phyloP scores from a whole-genome alignment of 2,888 invertebrate genomes.

The Microctonus aethiopoides region DNA sequence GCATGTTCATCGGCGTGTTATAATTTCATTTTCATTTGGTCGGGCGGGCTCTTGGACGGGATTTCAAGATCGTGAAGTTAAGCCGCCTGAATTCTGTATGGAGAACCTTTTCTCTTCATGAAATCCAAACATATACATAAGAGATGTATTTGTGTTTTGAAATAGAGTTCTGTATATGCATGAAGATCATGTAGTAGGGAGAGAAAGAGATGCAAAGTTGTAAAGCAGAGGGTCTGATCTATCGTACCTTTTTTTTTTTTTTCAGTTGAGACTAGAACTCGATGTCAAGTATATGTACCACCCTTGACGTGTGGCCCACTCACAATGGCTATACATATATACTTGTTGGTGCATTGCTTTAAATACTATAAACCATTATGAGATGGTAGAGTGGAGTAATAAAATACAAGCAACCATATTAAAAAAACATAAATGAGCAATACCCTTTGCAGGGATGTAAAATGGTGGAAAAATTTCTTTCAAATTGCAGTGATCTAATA shows the following conservation, averaged over 20 bases:
- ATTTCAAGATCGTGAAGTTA: slow-evolving; percentile 65
- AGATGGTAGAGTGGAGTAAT: neutral
- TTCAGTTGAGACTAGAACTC: slow-evolving; percentile 29
- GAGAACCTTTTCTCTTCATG: slow-evolving; percentile 37
- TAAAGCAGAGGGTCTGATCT: slow-evolving; percentile 20
- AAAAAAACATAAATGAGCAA: slow-evolving; percentile 19
- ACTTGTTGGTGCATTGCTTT: slow-evolving; percentile 49
- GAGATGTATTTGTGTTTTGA: slow-evolving; percentile 13
- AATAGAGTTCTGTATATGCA: slow-evolving; percentile 27
- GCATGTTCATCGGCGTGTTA: slow-evolving; percentile 66
- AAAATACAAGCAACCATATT: neutral
- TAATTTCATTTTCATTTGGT: slow-evolving; percentile 65
- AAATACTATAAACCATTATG: slow-evolving; percentile 26
- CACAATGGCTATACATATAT: slow-evolving; percentile 55
- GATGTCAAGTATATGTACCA: slow-evolving; percentile 59
- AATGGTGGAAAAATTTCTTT: too few species aligned
- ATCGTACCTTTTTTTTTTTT: slow-evolving; percentile 3
- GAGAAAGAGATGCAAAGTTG: slow-evolving; percentile 19
- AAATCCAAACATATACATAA: slow-evolving; percentile 15
- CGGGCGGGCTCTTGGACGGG: slow-evolving; percentile 53
- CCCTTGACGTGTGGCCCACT: slow-evolving; percentile 60
- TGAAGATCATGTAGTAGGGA: slow-evolving; percentile 5
- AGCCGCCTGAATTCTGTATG: slow-evolving; percentile 55
- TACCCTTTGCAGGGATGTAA: slow-evolving; percentile 26
- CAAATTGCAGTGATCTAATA: too few species aligned